phyloP scores from a whole-genome alignment of 35 echinoderm and acorn worm genomes.

The Anneissia japonica region DNA sequence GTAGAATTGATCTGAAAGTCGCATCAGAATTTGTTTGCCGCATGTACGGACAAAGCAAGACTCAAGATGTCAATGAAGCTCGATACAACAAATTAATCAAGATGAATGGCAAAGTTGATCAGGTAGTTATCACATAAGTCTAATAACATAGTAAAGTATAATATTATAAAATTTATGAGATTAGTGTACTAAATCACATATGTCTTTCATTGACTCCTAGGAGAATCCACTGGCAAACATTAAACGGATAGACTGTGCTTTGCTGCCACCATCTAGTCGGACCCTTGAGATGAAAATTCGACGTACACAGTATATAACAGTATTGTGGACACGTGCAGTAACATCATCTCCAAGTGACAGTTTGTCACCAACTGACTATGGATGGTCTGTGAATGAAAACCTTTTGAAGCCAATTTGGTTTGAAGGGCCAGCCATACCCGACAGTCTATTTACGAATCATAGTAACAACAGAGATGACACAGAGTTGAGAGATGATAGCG shows the following conservation, averaged over 20 bases:
- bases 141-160: too few relatives aligned
- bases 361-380: constrained; percentile 25
- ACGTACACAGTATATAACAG: constrained; percentile 18
- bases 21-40: constrained; percentile 57
- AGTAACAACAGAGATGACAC: background rate
- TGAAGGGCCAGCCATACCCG: constrained; percentile 24
- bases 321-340: background rate
- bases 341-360: background rate
- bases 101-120: constrained; percentile 62
- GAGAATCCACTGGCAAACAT: constrained; percentile 38
- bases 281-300: constrained; percentile 29
- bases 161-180: too few relatives aligned
- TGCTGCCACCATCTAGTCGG: constrained; percentile 28
- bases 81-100: constrained; percentile 56
- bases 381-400: constrained; percentile 2
- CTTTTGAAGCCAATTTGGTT: constrained; percentile 10
- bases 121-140: background rate
- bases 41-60: constrained; percentile 47
- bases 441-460: background rate
- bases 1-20: constrained; percentile 28
- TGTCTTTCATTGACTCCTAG: background rate
- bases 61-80: constrained; percentile 48
- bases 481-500: background rate
- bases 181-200: too few relatives aligned
- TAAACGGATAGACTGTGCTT: constrained; percentile 31